Base-by-base conservation (phyloP, 2,888 invertebrate species). In the Drosophila histrio region DNA sequence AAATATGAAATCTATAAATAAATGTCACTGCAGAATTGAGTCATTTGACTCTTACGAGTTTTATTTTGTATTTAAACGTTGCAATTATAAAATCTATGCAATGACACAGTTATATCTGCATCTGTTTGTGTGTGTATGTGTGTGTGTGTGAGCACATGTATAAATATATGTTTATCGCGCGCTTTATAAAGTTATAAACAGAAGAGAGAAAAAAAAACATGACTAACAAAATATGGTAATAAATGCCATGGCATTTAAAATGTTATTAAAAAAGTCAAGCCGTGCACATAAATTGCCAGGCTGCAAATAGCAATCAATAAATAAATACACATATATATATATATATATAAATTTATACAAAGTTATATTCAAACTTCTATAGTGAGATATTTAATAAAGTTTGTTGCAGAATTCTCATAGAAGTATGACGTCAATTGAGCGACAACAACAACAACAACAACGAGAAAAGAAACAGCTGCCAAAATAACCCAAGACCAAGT, bases 211-310 rank as follows among this genome's bases (percentile, higher is more conserved):
- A 26, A 22, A 32, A 67, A 79, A 75, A 77, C 73, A 77, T 73
- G 73, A 73, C 73, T 62, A 67, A 60, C 79, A 79, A 65, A 85
- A 76, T 82, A 85, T 87, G 86, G 76, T 85, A 87, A 84, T 84
- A 86, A 84, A 84, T 84, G 84, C 77, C 84, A 80, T 83, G 87
- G 87, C 88, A 83, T 88, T 85, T 87, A 79, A 83, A 83, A 87
- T 70, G 77, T 73, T 86, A 79, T 79, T 82, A 79, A 79, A 87
- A 77, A 87, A 74, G 71, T 77, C 75, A 52, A 72, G 66, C 67
- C 65, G 58, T 72, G 75, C 78, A 87, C 77, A 70, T 78, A 77
- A 83, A 87, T 81, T 84, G 87, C 74, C 74, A 57, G 68, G 77
- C 86, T 59, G 63, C 64, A 69, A 77, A 64, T 69, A 60, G 69